Evolutionary conservation across 2,113 vertebrate genomes (phyloP).

Genomic region (Hippocampus barbouri): DNA sequence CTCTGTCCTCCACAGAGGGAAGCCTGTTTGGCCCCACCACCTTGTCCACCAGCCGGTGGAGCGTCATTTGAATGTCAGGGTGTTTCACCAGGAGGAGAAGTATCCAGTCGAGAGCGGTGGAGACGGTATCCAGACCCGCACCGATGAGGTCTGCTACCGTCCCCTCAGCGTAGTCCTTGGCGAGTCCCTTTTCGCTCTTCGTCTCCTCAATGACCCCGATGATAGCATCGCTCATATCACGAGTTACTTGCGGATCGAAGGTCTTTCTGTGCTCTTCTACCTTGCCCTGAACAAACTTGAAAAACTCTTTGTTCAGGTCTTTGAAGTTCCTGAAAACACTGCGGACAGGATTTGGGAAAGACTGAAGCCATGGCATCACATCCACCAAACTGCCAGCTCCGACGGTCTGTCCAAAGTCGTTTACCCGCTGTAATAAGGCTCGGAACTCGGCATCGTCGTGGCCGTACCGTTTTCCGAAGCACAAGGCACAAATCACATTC

Average conservation of each 20-base stretch:
- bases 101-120: constrained; percentile 73
- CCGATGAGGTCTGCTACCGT: constrained; percentile 74
- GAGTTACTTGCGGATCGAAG: constrained; percentile 54
- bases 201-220: constrained; percentile 54
- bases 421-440: constrained; percentile 61
- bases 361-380: constrained; percentile 80
- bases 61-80: constrained; percentile 67
- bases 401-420: constrained; percentile 75
- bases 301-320: constrained; percentile 72
- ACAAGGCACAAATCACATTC: constrained; percentile 79
- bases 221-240: constrained; percentile 75
- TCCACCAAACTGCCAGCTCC: constrained; percentile 81
- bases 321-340: constrained; percentile 73
- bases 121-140: constrained; percentile 76
- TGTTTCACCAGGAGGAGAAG: constrained; percentile 77
- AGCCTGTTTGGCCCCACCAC: constrained; percentile 75
- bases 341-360: constrained; percentile 80
- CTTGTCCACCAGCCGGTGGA: constrained; percentile 75
- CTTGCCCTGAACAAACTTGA: constrained; percentile 70
- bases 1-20: constrained; percentile 71
- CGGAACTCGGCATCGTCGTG: constrained; percentile 76
- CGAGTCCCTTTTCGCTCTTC: constrained; percentile 44
- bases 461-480: constrained; percentile 78
- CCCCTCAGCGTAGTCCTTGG: constrained; percentile 57
- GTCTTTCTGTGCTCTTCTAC: constrained; percentile 71